phyloP scores from a whole-genome alignment of 2,888 invertebrate genomes.

The Amphipyra tragopoginis region DNA sequence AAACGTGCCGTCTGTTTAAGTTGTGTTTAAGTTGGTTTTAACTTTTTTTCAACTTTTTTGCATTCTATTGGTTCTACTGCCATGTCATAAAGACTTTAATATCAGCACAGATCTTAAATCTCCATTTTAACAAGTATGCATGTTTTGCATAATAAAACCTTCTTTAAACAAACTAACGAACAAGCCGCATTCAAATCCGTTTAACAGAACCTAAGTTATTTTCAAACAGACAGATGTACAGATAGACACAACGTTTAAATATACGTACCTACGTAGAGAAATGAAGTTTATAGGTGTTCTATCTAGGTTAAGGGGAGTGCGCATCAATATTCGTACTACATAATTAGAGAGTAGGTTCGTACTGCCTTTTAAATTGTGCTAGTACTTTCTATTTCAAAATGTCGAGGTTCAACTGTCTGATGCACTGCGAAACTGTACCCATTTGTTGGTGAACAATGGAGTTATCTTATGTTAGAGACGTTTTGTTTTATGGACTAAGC shows the following conservation, averaged over 20 bases:
- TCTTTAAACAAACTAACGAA: no score
- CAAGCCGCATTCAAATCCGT: no score
- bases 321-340: constrained; percentile 56
- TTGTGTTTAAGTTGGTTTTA: no score
- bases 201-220: no score
- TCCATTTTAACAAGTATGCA: no score
- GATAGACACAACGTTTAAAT: background rate
- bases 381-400: constrained; percentile 54
- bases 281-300: constrained; percentile 3
- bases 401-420: constrained; percentile 41
- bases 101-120: no score
- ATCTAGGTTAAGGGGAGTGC: constrained; percentile 47
- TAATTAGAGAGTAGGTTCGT: constrained; percentile 47
- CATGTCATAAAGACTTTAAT: no score
- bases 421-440: constrained; percentile 15
- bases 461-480: constrained; percentile 17
- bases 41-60: no score
- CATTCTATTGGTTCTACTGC: no score
- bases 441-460: constrained; percentile 37
- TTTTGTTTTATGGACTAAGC: constrained; percentile 14
- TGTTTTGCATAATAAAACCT: no score
- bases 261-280: background rate
- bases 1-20: no score
- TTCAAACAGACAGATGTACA: background rate
- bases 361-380: constrained; percentile 28